Evolutionary conservation across 2,888 invertebrate genomes (phyloP).

Genomic region (Archaeoteleia sp.): DNA sequence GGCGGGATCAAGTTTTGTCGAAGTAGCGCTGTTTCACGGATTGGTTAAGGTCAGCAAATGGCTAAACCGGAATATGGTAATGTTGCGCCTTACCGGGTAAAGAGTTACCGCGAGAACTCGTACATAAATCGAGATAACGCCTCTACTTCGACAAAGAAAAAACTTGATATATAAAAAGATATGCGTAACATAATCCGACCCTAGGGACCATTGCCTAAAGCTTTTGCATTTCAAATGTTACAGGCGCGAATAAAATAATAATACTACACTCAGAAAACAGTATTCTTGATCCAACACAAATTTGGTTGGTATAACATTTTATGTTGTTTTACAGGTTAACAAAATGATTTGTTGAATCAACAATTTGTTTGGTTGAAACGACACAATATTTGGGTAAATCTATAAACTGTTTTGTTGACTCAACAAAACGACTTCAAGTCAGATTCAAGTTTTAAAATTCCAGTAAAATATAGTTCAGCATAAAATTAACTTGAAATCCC

Average conservation of each 20-base stretch:
- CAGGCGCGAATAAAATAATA: no score
- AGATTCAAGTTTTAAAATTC: no score
- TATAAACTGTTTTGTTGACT: no score
- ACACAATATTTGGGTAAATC: no score
- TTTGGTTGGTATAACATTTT: background rate
- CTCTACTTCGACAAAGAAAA: slow-evolving; percentile 14
- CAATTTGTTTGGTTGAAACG: no score
- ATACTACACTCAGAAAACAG: no score
- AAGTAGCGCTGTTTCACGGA: slow-evolving; percentile 40
- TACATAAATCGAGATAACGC: slow-evolving; percentile 44
- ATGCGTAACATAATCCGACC: slow-evolving; percentile 23
- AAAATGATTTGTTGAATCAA: no score
- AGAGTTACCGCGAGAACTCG: slow-evolving; percentile 23
- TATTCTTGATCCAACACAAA: no score
- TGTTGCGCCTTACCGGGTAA: slow-evolving; percentile 28
- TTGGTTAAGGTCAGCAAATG: slow-evolving; percentile 33
- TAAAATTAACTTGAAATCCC: no score
- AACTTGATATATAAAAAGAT: slow-evolving; percentile 20
- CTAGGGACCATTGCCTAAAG: slow-evolving; percentile 22
- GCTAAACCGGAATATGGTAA: slow-evolving; percentile 41
- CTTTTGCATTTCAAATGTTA: slow-evolving; percentile 25
- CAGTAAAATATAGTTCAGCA: no score
- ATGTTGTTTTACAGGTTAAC: slow-evolving; percentile 28
- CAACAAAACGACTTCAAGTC: no score
- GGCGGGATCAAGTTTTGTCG: slow-evolving; percentile 39